A percentile compares a stretch with the other conserved stretches of the same genome.
These are phyloP conservation scores for Corythornis cristatus DNA, from an alignment of 2,113 vertebrate genomes.

Conservation along the genomic window DNA sequence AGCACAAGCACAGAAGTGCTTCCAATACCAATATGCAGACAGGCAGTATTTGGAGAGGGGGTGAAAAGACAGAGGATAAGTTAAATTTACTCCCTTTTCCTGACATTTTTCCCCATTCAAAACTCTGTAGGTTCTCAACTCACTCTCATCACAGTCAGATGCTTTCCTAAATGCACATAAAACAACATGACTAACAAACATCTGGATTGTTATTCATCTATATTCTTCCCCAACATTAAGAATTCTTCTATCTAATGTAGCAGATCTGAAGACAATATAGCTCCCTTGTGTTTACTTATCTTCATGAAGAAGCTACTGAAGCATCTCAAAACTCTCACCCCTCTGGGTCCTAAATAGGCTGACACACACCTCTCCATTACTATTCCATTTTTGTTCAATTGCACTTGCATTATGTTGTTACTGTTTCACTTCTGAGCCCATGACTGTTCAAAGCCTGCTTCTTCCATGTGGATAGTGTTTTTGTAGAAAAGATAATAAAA, in stretches of 20 bases:
- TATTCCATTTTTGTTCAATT: background rate
- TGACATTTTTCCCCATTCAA: background rate
- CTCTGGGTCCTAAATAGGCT: conserved; percentile 6
- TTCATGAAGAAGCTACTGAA: conserved; percentile 36
- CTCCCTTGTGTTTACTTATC: conserved; percentile 49
- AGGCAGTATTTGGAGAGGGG: background rate
- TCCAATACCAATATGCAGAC: background rate
- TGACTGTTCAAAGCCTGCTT: background rate
- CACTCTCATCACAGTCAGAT: background rate
- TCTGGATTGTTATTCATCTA: background rate
- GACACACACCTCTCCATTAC: background rate
- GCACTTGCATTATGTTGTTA: background rate
- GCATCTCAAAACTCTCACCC: conserved; percentile 16
- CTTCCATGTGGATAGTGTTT: background rate
- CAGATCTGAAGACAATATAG: background rate
- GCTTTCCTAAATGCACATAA: background rate
- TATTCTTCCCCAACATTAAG: background rate
- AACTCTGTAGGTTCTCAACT: background rate
- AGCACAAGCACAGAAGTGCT: background rate
- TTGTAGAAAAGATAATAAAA: conserved; percentile 6
- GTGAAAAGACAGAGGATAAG: background rate
- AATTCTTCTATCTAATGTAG: background rate
- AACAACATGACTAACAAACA: background rate
- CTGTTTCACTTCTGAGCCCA: background rate
- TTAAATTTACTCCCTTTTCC: background rate